Percentiles rank a stretch among this genome's conserved stretches.
Evolutionary conservation across 2,113 vertebrate genomes (phyloP).

Genomic region (Cairina moschata): DNA sequence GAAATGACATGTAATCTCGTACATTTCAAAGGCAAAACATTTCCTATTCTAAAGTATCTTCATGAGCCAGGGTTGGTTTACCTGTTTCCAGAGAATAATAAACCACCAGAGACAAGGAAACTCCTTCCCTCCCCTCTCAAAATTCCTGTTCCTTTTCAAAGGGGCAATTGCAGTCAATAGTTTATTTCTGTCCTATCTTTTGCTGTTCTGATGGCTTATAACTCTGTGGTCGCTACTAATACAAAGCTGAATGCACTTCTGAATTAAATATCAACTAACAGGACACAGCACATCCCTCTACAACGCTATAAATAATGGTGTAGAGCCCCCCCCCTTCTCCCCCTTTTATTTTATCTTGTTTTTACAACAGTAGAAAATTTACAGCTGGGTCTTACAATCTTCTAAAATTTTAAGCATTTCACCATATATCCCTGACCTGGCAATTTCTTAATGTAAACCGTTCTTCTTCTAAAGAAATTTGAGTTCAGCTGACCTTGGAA

Average conservation of each 20-base stretch:
- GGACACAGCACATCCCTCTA: background rate
- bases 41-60: constrained; percentile 66
- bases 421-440: background rate
- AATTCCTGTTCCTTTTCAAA: constrained; percentile 39
- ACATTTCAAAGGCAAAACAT: constrained; percentile 73
- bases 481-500: background rate
- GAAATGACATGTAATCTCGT: constrained; percentile 69
- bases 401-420: background rate
- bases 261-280: constrained; percentile 8
- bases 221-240: background rate
- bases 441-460: background rate
- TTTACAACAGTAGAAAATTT: background rate
- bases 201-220: constrained; percentile 12
- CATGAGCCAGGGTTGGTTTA: constrained; percentile 51
- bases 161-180: background rate
- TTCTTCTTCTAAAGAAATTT: background rate
- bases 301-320: background rate
- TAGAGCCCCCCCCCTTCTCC: background rate
- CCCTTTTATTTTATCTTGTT: background rate
- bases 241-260: constrained; percentile 11
- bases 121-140: constrained; percentile 11
- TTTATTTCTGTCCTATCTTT: constrained; percentile 25
- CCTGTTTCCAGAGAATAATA: constrained; percentile 64
- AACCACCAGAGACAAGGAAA: constrained; percentile 16
- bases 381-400: background rate